Evolutionary conservation across 2,113 vertebrate genomes (phyloP), one percentile per base, ranked within the genome.

Genomic region (Microtus ochrogaster): DNA sequence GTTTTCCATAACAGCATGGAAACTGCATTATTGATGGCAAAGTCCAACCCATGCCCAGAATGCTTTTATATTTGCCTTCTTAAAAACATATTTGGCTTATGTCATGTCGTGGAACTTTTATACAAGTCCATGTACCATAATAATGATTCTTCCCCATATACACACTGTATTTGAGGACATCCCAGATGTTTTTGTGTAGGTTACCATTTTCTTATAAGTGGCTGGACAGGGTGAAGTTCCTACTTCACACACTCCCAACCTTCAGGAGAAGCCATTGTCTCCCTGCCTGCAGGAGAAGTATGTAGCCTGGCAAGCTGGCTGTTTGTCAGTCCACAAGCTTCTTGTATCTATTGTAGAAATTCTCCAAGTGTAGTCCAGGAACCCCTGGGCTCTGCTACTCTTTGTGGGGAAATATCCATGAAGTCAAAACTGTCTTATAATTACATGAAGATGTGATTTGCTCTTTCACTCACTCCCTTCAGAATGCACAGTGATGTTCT

Each of bases 401-500:
- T 96, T 47, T 41, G 0, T 24, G 47, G 33, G 52, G 13, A 63
- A 11, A 79, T 17, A 73, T 77, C 22, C 33, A 79, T n/a, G 63
- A 85, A 95, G 39, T 90, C 33, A 79, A 85, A 93, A 72, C 21
- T 55, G n/a, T 77, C 88, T 86, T 47, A 84, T 76, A 76, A 96
- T 85, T 92, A 76, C 26, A 84, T 39, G 14, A 95, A 87, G 73
- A 68, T 10, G 1, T 58, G 83, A 47, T 95, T 95, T 87, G 28
- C 49, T 76, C 36, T 95, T 96, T 92, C 33, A 96, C 26, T 81
- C 83, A 47, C 17, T 74, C 47, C 39, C 63, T 79, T 41, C 66
- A 28, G 52, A 72, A 52, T 66, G 24, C 36, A 86, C 14, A 78
- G 65, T 41, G 26, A 63, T 41, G 30, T 84, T 94, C 94, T 72